Percentiles rank a stretch among this genome's conserved stretches.
These are phyloP conservation scores for Acipenser transmontanus DNA, from an alignment of 2,797 vertebrate species.

Conservation along the genomic window DNA sequence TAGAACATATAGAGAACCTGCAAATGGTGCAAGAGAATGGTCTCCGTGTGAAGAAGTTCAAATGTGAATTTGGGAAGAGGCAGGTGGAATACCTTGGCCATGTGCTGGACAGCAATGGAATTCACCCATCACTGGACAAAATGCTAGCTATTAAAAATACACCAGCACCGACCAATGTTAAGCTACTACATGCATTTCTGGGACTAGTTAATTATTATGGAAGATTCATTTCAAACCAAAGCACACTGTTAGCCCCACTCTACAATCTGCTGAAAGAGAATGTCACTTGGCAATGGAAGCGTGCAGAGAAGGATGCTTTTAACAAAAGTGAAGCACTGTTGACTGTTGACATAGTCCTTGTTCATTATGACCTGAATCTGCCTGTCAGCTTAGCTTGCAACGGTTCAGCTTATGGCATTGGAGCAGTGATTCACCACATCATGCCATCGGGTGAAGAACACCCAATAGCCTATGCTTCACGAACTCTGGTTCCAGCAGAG, in stretches of 20 bases:
- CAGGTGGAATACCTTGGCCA: conserved; percentile 20
- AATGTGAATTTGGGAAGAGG: conserved; percentile 21
- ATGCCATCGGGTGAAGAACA: conserved; percentile 14
- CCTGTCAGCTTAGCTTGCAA: conserved; percentile 21
- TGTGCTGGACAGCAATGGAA: conserved; percentile 15
- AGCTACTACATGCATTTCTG: conserved; percentile 15
- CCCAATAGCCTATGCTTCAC: conserved; percentile 16
- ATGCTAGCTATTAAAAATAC: conserved; percentile 18
- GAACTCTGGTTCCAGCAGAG: conserved; percentile 18
- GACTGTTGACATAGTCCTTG: conserved; percentile 6
- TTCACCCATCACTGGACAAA: conserved; percentile 18
- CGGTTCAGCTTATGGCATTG: background rate
- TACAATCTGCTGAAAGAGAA: conserved; percentile 21
- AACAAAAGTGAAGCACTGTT: conserved; percentile 19
- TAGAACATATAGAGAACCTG: background rate
- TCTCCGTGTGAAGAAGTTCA: conserved; percentile 14
- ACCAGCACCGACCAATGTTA: conserved; percentile 14
- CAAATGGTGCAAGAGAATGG: conserved; percentile 18
- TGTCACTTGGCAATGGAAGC: conserved; percentile 17
- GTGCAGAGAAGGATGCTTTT: conserved; percentile 13
- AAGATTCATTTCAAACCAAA: conserved; percentile 19
- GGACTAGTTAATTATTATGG: conserved; percentile 18
- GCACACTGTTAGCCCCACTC: conserved; percentile 15
- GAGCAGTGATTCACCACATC: conserved; percentile 24
- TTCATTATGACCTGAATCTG: conserved; percentile 16